These are phyloP conservation scores for Plectropomus leopardus DNA, from an alignment of 2,113 vertebrate species.

Conservation along the genomic window DNA sequence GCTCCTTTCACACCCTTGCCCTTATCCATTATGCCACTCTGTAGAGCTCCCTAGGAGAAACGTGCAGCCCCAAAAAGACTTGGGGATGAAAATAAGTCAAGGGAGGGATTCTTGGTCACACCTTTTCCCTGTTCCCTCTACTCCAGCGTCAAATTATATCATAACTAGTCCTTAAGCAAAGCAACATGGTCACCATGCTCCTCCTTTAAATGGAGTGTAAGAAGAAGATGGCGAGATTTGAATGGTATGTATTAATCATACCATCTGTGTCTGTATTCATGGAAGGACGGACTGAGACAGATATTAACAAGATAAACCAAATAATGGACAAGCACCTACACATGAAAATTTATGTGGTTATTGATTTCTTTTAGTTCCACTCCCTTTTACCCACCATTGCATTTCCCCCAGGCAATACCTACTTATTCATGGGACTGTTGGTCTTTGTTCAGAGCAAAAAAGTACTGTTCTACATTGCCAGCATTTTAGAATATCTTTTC, in stretches of 20 bases:
- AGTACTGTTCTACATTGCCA: conserved; percentile 70
- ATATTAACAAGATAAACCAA: conserved; percentile 71
- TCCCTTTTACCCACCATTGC: conserved; percentile 33
- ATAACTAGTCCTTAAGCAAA: conserved; percentile 77
- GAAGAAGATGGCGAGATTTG: conserved; percentile 39
- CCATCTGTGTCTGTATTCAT: conserved; percentile 30
- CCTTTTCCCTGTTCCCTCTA: conserved; percentile 67
- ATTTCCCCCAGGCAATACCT: conserved; percentile 62
- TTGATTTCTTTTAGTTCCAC: conserved; percentile 72
- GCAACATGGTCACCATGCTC: conserved; percentile 75
- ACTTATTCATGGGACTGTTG: conserved; percentile 63
- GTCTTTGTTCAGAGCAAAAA: conserved; percentile 72
- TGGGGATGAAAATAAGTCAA: conserved; percentile 79
- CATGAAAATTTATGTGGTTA: conserved; percentile 73
- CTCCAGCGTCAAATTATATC: conserved; percentile 84
- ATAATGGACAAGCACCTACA: conserved; percentile 61
- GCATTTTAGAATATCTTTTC: conserved; percentile 75
- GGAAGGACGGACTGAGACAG: conserved; percentile 13
- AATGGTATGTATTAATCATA: conserved; percentile 40
- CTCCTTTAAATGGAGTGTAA: conserved; percentile 48
- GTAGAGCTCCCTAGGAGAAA: conserved; percentile 77
- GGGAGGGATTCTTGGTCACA: conserved; percentile 78
- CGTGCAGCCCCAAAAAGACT: conserved; percentile 75
- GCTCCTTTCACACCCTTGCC: conserved; percentile 85
- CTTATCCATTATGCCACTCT: conserved; percentile 82